phyloP scores from a whole-genome alignment of 1,140 invertebrate genomes.

The Drosophila equinoxialis region DNA sequence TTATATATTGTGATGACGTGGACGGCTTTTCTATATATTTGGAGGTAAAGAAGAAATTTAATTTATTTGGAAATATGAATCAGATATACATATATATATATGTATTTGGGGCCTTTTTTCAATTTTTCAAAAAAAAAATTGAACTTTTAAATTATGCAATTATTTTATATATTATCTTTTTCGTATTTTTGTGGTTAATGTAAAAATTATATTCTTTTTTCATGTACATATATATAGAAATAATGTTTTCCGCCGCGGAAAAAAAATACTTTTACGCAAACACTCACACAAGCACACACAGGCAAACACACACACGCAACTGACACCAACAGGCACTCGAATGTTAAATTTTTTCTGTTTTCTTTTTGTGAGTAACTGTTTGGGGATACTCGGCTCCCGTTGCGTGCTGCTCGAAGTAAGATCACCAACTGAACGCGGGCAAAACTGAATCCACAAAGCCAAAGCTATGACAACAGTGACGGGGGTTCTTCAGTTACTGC shows the following conservation, averaged over 20 bases:
- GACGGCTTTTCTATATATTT: constrained; percentile 36
- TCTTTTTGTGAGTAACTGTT: constrained; percentile 6
- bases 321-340: constrained; percentile 20
- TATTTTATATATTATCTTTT: constrained; percentile 1
- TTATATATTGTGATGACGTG: constrained; percentile 49
- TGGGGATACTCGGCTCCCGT: constrained; percentile 25
- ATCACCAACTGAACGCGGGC: constrained; percentile 66
- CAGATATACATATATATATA: not conserved
- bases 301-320: constrained; percentile 17
- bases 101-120: constrained; percentile 14
- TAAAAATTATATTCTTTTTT: constrained; percentile 1
- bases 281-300: constrained; percentile 34
- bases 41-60: constrained; percentile 48
- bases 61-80: constrained; percentile 31
- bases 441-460: constrained; percentile 33
- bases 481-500: constrained; percentile 48
- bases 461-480: constrained; percentile 28
- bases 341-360: constrained; percentile 32
- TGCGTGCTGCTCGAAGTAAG: constrained; percentile 67
- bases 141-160: constrained; percentile 47
- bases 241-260: constrained; percentile 25
- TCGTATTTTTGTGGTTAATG: not conserved
- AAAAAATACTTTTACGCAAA: constrained; percentile 28
- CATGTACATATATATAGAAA: constrained; percentile 2
- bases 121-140: constrained; percentile 32